These are phyloP conservation scores for Calephelis nemesis DNA, from an alignment of 1,140 invertebrate species.

Conservation along the genomic window DNA sequence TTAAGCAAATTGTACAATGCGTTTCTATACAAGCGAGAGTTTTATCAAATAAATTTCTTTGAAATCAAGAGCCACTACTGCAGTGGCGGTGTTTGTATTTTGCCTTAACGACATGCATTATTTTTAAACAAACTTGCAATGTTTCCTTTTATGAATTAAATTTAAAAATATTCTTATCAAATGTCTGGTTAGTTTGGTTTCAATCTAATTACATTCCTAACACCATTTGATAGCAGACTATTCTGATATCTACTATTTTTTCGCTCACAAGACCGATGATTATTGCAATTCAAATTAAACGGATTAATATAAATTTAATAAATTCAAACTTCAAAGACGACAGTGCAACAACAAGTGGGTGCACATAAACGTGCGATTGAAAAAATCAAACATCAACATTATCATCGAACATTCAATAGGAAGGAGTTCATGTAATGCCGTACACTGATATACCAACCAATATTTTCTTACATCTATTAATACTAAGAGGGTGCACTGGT, in stretches of 20 bases:
- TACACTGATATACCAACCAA: background rate
- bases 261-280: too few species aligned
- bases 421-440: conserved; percentile 6
- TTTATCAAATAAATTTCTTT: background rate
- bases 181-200: background rate
- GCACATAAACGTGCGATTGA: background rate
- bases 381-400: conserved; percentile 54
- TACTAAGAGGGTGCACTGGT: conserved; percentile 30
- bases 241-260: too few species aligned
- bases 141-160: background rate
- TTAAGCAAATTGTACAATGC: background rate
- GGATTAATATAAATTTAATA: too few species aligned
- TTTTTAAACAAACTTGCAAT: background rate
- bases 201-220: too few species aligned
- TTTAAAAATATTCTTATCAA: background rate
- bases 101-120: background rate
- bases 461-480: conserved; percentile 15
- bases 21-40: background rate
- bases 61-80: background rate
- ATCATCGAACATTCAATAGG: conserved; percentile 76
- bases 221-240: too few species aligned
- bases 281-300: too few species aligned
- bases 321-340: background rate
- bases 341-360: background rate
- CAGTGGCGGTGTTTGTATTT: background rate